phyloP scores from a whole-genome alignment of 2,113 vertebrate genomes.

The Hydrochoerus hydrochaeris region DNA sequence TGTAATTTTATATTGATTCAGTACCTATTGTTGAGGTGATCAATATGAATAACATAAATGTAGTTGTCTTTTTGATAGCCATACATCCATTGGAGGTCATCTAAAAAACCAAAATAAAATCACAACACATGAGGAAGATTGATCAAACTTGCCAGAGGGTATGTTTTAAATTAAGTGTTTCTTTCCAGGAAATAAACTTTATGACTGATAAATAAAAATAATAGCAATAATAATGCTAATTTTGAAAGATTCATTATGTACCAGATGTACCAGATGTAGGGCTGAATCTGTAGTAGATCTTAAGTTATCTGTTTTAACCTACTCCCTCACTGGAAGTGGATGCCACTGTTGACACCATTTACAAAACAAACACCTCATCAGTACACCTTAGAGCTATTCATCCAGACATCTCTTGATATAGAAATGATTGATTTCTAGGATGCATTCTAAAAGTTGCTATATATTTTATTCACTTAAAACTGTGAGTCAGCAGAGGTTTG shows the following conservation, averaged over 20 bases:
- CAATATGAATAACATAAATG: background rate
- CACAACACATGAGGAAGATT: background rate
- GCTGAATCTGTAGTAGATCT: background rate
- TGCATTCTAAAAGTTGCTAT: background rate
- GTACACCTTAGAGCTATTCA: background rate
- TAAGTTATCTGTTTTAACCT: background rate
- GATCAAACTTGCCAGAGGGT: background rate
- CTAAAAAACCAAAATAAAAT: background rate
- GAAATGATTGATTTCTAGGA: background rate
- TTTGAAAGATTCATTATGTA: background rate
- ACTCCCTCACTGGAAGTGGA: background rate
- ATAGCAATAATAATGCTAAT: background rate
- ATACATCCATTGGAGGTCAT: background rate
- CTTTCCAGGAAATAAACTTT: background rate
- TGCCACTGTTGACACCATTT: background rate
- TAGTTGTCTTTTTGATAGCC: background rate
- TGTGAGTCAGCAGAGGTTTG: background rate
- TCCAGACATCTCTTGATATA: background rate
- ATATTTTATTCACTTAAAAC: background rate
- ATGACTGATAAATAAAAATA: background rate
- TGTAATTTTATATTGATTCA: slow-evolving; percentile 27
- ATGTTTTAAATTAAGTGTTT: background rate
- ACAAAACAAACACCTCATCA: background rate
- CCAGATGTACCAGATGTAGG: background rate
- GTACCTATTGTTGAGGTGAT: background rate